Evolutionary conservation across 2,888 invertebrate genomes (phyloP), one percentile per base, ranked within the genome.

Genomic region (Xanthorhoe spadicearia): DNA sequence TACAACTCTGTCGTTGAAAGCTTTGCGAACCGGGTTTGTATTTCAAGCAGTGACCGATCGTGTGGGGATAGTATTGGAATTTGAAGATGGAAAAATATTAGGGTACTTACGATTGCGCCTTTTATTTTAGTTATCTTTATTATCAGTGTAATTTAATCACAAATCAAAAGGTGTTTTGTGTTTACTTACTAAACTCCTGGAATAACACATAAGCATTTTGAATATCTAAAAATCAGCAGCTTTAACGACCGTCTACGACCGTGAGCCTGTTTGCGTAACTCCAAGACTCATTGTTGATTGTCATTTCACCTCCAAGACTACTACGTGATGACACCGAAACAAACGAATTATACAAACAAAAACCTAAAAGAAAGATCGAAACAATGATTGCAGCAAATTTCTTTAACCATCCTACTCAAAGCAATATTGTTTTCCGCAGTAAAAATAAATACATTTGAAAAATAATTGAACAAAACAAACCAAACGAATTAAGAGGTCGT

Each of bases 401-500:
- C 13, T 5, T 5, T 38, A 10, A 10, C 10, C 13, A 13, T 43
- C 23, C 23, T 23, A 23, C 23, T 43, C 38, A 13, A 43, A 13
- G 13, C 38, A 43, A 13, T 43, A 43, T 48, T 17, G 17, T 15
- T 15, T 17, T 48, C 17, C 48, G 17, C 15, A 46, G 46, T 48
- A 50, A 48, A 62, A 55, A 51, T 51, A 59, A 15, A 38, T 23
- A 49, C 28, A 23, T 18, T 57, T 13, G 10, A 43, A 43, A 9
- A 66, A 55, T 61, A 73, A 63, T 58, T 64, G 57, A 64, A 77
- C 73, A 71, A 77, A 71, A 61, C 17, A 17, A 65, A 74, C 62
- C 72, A 73, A 74, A 74, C 72, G 70, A 73, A 78, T 74, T 66
- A 56, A 19, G 62, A 74, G 74, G 73, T 75, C 72, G 71, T 55